phyloP scores from a whole-genome alignment of 2,797 vertebrate genomes.

The Siniperca undulata region DNA sequence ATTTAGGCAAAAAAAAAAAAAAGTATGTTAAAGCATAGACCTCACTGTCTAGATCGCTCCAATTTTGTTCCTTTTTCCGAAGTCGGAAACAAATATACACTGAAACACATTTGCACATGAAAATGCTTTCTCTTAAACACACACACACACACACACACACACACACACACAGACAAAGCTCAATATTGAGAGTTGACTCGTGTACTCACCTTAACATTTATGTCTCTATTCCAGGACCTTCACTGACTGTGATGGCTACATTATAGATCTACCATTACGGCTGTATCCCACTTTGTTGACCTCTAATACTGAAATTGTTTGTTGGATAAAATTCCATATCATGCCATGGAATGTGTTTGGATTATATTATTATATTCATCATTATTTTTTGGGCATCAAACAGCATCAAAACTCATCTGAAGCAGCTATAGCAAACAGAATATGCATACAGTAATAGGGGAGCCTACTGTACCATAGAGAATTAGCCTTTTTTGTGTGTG shows the following conservation, averaged over 20 bases:
- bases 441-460: background rate
- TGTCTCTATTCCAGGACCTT: background rate
- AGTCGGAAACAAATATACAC: slow-evolving; percentile 18
- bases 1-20: slow-evolving; percentile 69
- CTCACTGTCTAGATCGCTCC: slow-evolving; percentile 41
- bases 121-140: background rate
- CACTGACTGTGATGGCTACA: background rate
- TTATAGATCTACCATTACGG: background rate
- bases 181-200: background rate
- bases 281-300: background rate
- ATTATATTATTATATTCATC: background rate
- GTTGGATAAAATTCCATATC: no score
- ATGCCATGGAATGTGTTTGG: no score
- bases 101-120: slow-evolving; percentile 11
- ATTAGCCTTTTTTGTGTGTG: background rate
- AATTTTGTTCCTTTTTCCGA: slow-evolving; percentile 43
- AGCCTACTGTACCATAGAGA: background rate
- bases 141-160: background rate
- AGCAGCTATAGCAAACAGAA: background rate
- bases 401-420: background rate
- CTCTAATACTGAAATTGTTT: background rate
- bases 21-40: slow-evolving; percentile 50
- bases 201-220: background rate
- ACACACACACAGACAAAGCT: background rate
- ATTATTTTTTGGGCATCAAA: background rate